Conservation (phyloP, 2,797 vertebrate genomes). For the Erithacus rubecula region DNA sequence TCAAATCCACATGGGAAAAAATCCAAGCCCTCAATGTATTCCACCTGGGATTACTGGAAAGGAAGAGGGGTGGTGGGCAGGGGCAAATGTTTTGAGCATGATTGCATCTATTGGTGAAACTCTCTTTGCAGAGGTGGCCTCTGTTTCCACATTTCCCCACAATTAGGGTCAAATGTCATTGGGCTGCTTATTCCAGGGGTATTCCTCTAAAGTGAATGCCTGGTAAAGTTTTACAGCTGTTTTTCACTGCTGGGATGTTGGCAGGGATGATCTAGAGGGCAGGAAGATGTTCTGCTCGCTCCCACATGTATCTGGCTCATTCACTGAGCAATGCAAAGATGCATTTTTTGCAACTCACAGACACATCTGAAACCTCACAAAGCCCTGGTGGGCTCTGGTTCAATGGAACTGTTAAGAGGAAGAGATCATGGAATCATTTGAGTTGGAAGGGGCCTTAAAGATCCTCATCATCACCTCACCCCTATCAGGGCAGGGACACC, state of each 20-base stretch:
- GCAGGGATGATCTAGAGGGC: neutral
- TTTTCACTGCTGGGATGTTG: neutral
- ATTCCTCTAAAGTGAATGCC: neutral
- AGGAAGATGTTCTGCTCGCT: neutral
- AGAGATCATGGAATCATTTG: neutral
- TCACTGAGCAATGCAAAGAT: neutral
- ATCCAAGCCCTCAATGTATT: neutral
- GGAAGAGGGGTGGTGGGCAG: neutral
- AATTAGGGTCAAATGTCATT: neutral
- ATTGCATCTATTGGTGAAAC: neutral
- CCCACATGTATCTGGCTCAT: neutral
- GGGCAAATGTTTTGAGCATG: neutral
- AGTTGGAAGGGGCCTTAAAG: neutral
- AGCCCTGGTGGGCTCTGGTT: neutral
- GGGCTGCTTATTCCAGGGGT: neutral
- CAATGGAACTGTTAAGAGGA: neutral
- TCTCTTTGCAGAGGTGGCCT: neutral
- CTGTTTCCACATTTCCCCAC: neutral
- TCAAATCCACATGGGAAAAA: neutral
- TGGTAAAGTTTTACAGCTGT: neutral
- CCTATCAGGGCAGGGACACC: neutral
- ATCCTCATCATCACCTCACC: fast-evolving
- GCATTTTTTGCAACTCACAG: neutral
- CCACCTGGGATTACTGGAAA: neutral
- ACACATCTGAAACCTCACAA: neutral